A percentile compares a stretch with the other conserved stretches of the same genome.
Conservation (phyloP, 1,140 invertebrate genomes). For the Ladona fulva region DNA sequence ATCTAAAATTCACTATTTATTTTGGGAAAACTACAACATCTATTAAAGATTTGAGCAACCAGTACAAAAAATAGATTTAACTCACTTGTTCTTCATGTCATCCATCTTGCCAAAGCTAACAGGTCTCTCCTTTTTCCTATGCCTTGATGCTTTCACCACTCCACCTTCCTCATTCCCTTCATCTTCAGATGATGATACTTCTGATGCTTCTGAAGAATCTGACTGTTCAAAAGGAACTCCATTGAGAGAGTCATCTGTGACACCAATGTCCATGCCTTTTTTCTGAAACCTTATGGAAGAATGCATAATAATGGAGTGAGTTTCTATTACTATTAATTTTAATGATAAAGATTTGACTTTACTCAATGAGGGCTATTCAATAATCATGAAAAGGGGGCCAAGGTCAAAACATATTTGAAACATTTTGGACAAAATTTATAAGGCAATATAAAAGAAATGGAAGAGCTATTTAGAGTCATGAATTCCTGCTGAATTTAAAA, state of each 20-base stretch:
- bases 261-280: slow-evolving; percentile 69
- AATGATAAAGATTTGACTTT: no score
- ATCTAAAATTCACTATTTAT: no score
- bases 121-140: slow-evolving; percentile 53
- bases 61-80: slow-evolving; percentile 32
- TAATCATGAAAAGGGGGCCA: no score
- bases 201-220: slow-evolving; percentile 36
- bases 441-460: no score
- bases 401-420: no score
- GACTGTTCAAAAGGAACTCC: slow-evolving; percentile 48
- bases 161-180: slow-evolving; percentile 22
- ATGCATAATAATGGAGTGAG: no score
- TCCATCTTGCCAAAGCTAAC: slow-evolving; percentile 76
- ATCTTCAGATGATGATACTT: slow-evolving; percentile 30
- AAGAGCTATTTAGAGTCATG: no score
- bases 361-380: no score
- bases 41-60: slow-evolving; percentile 17
- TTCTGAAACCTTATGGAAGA: slow-evolving; percentile 54
- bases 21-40: no score
- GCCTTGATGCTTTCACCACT: slow-evolving; percentile 26
- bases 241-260: slow-evolving; percentile 62
- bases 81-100: slow-evolving; percentile 70
- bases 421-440: no score
- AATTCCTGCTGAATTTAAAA: no score
- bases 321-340: no score